These are phyloP conservation scores for Porites australiensis DNA, from an alignment of 64 coral and sea anemone genomes.

Conservation along the genomic window DNA sequence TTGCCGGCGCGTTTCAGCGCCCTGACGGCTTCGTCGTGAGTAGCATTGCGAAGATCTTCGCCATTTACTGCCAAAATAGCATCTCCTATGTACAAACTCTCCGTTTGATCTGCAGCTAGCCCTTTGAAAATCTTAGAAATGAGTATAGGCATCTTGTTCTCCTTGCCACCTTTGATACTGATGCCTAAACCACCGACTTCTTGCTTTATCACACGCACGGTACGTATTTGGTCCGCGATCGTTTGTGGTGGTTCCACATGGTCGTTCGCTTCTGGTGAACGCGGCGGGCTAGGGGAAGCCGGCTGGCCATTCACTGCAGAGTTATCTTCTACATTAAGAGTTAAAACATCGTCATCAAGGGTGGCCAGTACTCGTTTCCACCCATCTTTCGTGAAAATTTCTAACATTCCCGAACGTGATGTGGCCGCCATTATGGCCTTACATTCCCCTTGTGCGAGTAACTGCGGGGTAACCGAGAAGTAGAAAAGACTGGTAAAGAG, in stretches of 20 bases:
- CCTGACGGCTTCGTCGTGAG: constrained; percentile 95
- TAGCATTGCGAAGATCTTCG: constrained; percentile 97
- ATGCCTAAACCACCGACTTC: constrained; percentile 98
- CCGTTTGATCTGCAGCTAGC: constrained; percentile 98
- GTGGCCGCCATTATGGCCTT: constrained; percentile 90
- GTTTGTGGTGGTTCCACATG: constrained; percentile 92
- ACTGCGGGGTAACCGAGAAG: neutral
- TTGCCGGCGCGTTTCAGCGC: constrained; percentile 95
- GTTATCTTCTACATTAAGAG: constrained; percentile 88
- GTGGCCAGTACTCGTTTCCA: constrained; percentile 94
- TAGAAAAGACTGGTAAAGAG: constrained; percentile 29
- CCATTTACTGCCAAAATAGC: constrained; percentile 99
- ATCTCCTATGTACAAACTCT: constrained; percentile 95
- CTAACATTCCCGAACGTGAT: constrained; percentile 89
- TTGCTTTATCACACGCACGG: constrained; percentile 98
- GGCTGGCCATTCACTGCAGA: constrained; percentile 79
- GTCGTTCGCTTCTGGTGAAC: constrained; percentile 81
- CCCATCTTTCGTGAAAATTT: constrained; percentile 95
- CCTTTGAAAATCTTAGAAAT: constrained; percentile 99
- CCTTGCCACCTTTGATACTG: constrained; percentile 99
- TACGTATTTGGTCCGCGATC: constrained; percentile 94
- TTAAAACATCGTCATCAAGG: constrained; percentile 94
- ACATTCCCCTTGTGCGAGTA: constrained; percentile 63
- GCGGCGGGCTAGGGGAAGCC: constrained; percentile 72
- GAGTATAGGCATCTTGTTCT: constrained; percentile 99